A percentile compares a stretch with the other conserved stretches of the same genome.
phyloP scores from a whole-genome alignment of 2,888 invertebrate genomes.

The Biston betularia region DNA sequence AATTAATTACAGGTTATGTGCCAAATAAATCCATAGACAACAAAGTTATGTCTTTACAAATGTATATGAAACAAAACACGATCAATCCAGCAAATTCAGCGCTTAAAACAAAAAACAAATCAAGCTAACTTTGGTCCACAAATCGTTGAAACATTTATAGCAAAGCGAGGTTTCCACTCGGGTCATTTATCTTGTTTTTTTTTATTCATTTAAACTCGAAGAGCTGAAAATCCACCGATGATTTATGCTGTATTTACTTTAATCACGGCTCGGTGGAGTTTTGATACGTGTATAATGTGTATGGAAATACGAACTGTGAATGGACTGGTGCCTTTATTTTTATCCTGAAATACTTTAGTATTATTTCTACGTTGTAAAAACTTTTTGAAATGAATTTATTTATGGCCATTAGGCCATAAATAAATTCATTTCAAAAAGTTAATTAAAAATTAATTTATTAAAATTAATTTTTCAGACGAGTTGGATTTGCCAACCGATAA shows the following conservation, averaged over 20 bases:
- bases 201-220: constrained; percentile 39
- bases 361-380: background rate
- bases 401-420: no score
- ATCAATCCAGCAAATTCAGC: constrained; percentile 1
- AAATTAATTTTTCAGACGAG: no score
- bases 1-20: no score
- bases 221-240: constrained; percentile 38
- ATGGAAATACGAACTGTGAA: constrained; percentile 10
- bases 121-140: constrained; percentile 14
- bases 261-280: constrained; percentile 18
- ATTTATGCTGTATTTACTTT: constrained; percentile 38
- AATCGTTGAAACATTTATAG: constrained; percentile 26
- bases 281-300: constrained; percentile 27
- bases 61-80: constrained; percentile 8
- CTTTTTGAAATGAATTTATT: background rate
- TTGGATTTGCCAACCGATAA: no score
- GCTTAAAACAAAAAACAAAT: constrained; percentile 20
- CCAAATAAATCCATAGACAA: background rate
- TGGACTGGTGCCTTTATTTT: constrained; percentile 11
- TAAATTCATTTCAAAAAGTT: no score
- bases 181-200: constrained; percentile 41
- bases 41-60: background rate
- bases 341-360: background rate
- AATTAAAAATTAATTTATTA: no score
- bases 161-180: constrained; percentile 20